phyloP scores from a whole-genome alignment of 2,888 invertebrate species.

The Chaitophorus viminalis region DNA sequence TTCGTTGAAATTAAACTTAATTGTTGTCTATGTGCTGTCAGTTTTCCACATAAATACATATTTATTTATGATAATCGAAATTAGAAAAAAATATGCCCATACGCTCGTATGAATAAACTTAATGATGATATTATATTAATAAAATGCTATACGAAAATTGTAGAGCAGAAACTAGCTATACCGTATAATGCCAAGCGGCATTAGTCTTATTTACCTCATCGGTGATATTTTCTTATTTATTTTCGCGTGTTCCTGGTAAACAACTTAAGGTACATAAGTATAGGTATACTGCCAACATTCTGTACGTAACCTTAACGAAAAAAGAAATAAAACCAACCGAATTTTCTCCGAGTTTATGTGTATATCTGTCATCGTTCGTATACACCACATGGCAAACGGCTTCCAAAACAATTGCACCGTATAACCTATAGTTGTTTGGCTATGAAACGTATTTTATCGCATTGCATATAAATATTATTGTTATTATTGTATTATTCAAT shows the following conservation, averaged over 20 bases:
- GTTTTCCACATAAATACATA: too few species aligned
- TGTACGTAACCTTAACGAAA: neutral
- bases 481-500: too few species aligned
- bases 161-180: neutral
- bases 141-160: neutral
- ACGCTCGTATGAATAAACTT: neutral
- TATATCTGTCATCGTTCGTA: constrained; percentile 16
- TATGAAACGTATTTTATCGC: neutral
- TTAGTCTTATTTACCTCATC: constrained; percentile 15
- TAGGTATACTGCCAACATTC: constrained; percentile 35
- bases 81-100: neutral
- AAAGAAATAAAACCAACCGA: neutral
- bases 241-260: neutral
- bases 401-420: constrained; percentile 15
- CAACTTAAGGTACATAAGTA: neutral
- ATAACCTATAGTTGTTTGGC: neutral
- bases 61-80: too few species aligned
- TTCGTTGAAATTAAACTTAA: too few species aligned
- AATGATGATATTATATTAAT: neutral
- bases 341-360: constrained; percentile 2
- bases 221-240: neutral
- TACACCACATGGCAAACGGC: neutral
- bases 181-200: neutral
- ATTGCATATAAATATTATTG: neutral
- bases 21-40: too few species aligned